Conservation (phyloP, 2,797 vertebrate genomes). For the Sebastes vulpes region DNA sequence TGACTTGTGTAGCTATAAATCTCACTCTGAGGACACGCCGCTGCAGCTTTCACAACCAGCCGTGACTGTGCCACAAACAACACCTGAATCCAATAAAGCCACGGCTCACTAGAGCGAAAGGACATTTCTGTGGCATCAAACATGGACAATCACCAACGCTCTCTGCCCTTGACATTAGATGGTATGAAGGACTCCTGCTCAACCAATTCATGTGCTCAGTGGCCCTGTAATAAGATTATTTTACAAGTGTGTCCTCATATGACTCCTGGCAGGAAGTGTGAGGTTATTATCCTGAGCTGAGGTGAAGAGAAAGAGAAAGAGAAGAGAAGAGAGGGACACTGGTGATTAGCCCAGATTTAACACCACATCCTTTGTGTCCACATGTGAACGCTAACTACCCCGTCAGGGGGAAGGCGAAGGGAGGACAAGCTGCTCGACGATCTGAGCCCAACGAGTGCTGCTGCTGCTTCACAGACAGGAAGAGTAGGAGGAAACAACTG, state of each 20-base stretch:
- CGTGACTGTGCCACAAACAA: not conserved
- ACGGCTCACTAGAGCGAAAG: not conserved
- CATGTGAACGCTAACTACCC: constrained; percentile 27
- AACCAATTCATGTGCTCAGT: constrained; percentile 9
- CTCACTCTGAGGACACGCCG: not conserved
- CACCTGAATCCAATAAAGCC: not conserved
- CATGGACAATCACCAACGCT: not conserved
- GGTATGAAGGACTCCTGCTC: constrained; percentile 27
- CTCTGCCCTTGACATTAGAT: constrained; percentile 24
- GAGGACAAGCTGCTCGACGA: constrained; percentile 33
- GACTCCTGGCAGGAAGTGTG: constrained; percentile 25
- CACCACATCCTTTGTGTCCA: constrained; percentile 14
- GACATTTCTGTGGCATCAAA: not conserved
- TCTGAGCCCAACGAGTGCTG: not conserved
- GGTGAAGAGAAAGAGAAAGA: not conserved
- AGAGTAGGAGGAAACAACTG: constrained; percentile 48
- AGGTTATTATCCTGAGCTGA: constrained; percentile 23
- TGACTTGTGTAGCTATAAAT: not conserved
- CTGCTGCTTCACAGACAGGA: constrained; percentile 22
- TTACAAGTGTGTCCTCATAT: constrained; percentile 17
- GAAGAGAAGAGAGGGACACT: not conserved
- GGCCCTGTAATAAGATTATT: constrained; percentile 40
- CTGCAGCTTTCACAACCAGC: not conserved
- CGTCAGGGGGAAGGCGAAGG: constrained; percentile 11
- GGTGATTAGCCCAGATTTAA: constrained; percentile 47